A percentile compares a stretch with the other conserved stretches of the same genome.
Conservation (phyloP, 2,797 vertebrate species). For the Emydoidea blandingii region DNA sequence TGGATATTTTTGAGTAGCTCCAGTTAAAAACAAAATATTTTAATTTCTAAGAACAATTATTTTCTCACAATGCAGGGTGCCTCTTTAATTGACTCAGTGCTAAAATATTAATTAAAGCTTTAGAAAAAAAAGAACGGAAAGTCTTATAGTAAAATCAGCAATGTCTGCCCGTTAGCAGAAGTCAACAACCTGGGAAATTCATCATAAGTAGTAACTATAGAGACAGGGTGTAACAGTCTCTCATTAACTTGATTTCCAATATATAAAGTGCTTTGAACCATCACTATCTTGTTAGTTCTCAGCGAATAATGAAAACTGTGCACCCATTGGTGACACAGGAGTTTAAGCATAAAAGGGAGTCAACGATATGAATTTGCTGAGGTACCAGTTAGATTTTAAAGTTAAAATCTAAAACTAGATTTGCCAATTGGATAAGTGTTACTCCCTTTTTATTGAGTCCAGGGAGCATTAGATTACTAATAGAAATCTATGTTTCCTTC, state of each 20-base stretch:
- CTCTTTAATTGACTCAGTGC: not conserved
- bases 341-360: no score
- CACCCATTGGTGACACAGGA: not conserved
- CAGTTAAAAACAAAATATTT: not conserved
- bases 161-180: not conserved
- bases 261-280: not conserved
- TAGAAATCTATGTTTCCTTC: no score
- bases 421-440: no score
- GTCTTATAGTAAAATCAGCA: not conserved
- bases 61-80: not conserved
- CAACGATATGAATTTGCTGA: no score
- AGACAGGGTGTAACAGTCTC: not conserved
- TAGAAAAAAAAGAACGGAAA: not conserved
- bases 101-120: not conserved
- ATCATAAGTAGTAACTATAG: not conserved
- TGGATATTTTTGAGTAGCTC: not conserved
- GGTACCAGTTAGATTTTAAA: no score
- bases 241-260: not conserved
- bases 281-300: not conserved
- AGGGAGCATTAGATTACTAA: no score
- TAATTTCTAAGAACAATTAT: not conserved
- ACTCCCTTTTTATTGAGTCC: no score
- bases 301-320: not conserved
- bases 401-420: no score
- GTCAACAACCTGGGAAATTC: not conserved